Conservation (phyloP, 1,140 invertebrate species). For the Conus betulinus region DNA sequence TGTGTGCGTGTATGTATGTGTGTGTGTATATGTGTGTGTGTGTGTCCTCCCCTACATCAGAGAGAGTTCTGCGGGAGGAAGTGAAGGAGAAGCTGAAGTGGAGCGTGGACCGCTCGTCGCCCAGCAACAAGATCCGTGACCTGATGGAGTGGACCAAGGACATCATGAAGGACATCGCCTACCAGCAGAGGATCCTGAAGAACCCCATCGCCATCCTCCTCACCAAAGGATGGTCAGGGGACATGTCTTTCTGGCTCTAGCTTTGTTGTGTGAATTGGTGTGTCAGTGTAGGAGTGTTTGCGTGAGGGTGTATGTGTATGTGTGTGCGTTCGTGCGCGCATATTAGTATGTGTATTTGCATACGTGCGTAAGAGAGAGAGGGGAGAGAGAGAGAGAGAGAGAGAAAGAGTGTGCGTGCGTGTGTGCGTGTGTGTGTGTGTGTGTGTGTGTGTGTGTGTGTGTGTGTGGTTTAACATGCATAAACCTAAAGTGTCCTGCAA, state of each 20-base stretch:
- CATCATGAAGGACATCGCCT: conserved; percentile 76
- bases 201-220: conserved; percentile 70
- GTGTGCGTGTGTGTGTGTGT: no score
- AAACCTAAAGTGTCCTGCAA: no score
- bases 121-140: conserved; percentile 75
- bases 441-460: no score
- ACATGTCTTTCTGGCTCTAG: background rate
- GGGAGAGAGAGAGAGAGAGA: no score
- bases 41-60: background rate
- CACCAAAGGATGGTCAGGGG: conserved; percentile 69
- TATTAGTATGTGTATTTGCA: no score
- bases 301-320: no score
- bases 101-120: conserved; percentile 75
- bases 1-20: background rate
- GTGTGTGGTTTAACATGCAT: no score
- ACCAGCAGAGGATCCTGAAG: conserved; percentile 70
- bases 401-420: no score
- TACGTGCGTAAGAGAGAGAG: no score
- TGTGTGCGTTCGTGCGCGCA: no score
- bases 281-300: no score
- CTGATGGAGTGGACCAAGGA: conserved; percentile 76
- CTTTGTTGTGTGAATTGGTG: background rate
- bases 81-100: conserved; percentile 75
- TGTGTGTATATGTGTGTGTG: no score
- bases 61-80: conserved; percentile 74